Evolutionary conservation across 1,140 invertebrate species (phyloP), one percentile per base, ranked within the genome.

Genomic region (Himalopsyche phryganea): DNA sequence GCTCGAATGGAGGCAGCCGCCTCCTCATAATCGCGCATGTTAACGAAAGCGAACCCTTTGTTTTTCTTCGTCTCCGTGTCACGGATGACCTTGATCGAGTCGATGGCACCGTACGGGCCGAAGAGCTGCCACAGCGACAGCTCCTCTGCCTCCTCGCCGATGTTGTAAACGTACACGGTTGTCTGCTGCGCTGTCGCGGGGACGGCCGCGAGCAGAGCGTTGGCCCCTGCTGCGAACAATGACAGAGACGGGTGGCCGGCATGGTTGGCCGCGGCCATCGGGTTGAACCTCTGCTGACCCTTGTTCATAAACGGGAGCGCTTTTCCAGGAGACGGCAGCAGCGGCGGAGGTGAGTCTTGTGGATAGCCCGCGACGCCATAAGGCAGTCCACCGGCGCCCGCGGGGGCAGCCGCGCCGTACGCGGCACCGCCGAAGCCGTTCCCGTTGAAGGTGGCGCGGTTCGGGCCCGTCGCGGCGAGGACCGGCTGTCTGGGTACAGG

Each of bases 1-100:
- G 92, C 92, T 74, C 96, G 91, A 67, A 99, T 98, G 63, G 97
- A 96, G 68, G 96, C 91, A 9, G 96, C 85, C 10, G 96, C 94
- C 75, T 98, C 96, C 69, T 98, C 96, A 76, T 98, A 98, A 77
- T 98, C 98, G 72, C 95, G 95, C 97, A 99, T 99, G 69, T 96
- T 98, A 38, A 99, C 95, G 74, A 98, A 98, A 33, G 95, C 97
- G 72, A 98, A 98, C 65, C 97, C 97, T 81, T 98, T 98, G 85
- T 97, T 98, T 81, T 98, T 98, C 82, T 97, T 96, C 59, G 96
- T 97, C 76, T 97, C 91, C 61, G 94, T 85, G 80, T 98, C 97
- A 69, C 96, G 90, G 68, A 98, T 97, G 60, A 96, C 91, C 82
- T 98, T 98, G 45, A 99, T 96, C 68, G 90, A 95, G 78, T 98